Evolutionary conservation across 2,113 vertebrate species (phyloP), one percentile per base, ranked within the genome.

Genomic region (Micronycteris hirsuta): DNA sequence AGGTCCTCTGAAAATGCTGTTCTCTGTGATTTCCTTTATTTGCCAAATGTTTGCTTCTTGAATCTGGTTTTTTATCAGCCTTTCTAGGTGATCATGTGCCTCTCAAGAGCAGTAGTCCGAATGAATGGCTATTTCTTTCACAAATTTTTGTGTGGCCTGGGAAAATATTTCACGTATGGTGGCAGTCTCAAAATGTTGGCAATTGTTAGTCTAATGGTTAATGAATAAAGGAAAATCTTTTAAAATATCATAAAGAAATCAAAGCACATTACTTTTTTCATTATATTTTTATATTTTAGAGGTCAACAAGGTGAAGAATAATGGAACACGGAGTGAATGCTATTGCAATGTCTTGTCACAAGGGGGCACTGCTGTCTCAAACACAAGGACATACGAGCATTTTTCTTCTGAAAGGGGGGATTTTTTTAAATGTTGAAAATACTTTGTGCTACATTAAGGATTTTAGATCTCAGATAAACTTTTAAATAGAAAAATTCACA

Each of bases 331-430:
- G 68, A 96, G 36, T 5, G 58, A 92, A 41, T 77, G 10, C 28
- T 4, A 47, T 8, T 82, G 81, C 74, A 93, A 81, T 81, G 7
- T 70, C 10, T 14, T 83, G 92, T 96, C 98, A 98, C 98, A 97
- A 98, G 98, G 94, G 98, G 98, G 98, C 98, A 96, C 89, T 98
- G 87, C 76, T 93, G 97, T 89, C 97, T 98, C 97, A 98, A 94
- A 94, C 83, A 98, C 97, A 94, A 90, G 85, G 12, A 7, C 20
- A 17, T 6, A 10, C 12, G 31, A 11, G 7, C 4, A 17, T 52
- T 86, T 61, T 20, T 86, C 14, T 47, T 52, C 87, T 78, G n/a
- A 0, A 31, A 58, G 1, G 28, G 24, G 31, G 90, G 38, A 87
- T 78, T 96, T 78, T 82, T 96, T 78, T 54, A 89, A 68, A 77